These are phyloP conservation scores for Pangasius macronema DNA, from an alignment of 2,797 vertebrate species.

Conservation along the genomic window DNA sequence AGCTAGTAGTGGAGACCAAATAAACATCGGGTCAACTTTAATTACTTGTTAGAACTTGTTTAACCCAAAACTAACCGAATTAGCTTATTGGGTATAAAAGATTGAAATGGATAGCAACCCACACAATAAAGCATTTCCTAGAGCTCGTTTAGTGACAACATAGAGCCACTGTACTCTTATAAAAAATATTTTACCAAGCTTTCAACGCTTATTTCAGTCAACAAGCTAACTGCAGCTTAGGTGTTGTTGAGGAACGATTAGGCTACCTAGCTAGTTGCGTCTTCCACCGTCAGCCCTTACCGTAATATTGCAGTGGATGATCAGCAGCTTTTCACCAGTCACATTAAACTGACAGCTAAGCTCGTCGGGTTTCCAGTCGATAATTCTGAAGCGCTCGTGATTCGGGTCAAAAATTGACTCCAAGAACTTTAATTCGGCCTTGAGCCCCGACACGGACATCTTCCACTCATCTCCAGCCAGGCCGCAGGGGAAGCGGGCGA, in stretches of 20 bases:
- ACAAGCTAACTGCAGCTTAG: neutral
- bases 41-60: conserved; percentile 9
- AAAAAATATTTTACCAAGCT: neutral
- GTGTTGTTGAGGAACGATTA: neutral
- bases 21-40: neutral
- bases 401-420: conserved; percentile 97
- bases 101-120: neutral
- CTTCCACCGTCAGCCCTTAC: conserved; percentile 72
- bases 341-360: conserved; percentile 94
- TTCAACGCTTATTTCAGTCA: neutral
- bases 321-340: conserved; percentile 84
- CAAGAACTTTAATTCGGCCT: conserved; percentile 97
- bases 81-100: neutral
- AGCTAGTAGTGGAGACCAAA: neutral
- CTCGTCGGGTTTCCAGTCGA: conserved; percentile 95
- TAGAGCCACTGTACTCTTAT: neutral
- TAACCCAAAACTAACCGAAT: neutral
- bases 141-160: neutral
- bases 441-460: conserved; percentile 98
- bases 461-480: conserved; percentile 92
- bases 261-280: conserved; percentile 5
- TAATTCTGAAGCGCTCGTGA: conserved; percentile 95
- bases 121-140: too few species aligned
- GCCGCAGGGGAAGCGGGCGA: conserved; percentile 68
- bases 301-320: conserved; percentile 98